These are phyloP conservation scores for Dendrocopos noguchii DNA, from an alignment of 2,113 vertebrate species.

Conservation along the genomic window DNA sequence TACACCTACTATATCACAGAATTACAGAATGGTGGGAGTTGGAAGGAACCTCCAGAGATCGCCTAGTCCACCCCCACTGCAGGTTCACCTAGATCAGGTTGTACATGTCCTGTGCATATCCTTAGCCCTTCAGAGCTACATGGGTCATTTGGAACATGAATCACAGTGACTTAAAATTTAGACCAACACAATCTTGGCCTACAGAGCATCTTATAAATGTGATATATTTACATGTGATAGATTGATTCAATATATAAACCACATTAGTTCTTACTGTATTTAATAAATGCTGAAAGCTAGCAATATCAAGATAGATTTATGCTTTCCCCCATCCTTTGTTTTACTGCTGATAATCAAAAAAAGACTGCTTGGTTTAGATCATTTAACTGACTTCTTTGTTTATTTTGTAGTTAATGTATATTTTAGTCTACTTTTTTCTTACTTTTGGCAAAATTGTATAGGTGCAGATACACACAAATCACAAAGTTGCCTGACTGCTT, in stretches of 20 bases:
- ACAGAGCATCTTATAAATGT: background rate
- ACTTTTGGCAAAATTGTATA: background rate
- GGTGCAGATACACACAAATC: conserved; percentile 11
- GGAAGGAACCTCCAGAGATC: no score
- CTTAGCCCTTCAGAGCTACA: background rate
- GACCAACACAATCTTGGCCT: background rate
- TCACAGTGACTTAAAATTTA: background rate
- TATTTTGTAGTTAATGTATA: background rate
- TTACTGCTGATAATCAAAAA: conserved; percentile 20
- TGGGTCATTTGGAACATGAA: background rate
- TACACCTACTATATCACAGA: background rate
- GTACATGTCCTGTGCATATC: background rate
- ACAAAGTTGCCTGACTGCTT: conserved; percentile 34
- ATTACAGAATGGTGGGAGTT: no score
- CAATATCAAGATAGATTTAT: conserved; percentile 36
- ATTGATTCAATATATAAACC: conserved; percentile 22
- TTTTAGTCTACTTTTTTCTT: background rate
- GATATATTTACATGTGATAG: conserved; percentile 27
- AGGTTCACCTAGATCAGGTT: no score
- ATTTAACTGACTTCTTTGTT: background rate
- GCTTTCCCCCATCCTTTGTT: conserved; percentile 12
- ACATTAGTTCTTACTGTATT: conserved; percentile 3
- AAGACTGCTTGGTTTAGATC: background rate
- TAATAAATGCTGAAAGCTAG: conserved; percentile 31
- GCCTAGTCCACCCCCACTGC: no score